Percentiles rank a stretch among this genome's conserved stretches.
Evolutionary conservation across 2,797 vertebrate species (phyloP).

Genomic region (Pseudochirops cupreus): DNA sequence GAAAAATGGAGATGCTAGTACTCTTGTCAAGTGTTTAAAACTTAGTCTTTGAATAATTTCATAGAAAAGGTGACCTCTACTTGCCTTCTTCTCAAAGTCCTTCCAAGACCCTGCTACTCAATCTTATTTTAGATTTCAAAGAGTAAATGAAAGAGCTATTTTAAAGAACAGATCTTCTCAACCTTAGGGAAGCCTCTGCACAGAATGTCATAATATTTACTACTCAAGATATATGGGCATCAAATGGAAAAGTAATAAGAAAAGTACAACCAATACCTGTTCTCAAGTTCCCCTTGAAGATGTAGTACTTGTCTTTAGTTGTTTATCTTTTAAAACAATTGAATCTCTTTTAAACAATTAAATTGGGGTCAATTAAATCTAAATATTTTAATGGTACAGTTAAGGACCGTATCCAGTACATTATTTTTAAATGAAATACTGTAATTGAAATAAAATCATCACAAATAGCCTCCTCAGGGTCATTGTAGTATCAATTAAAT

Average conservation of each 20-base stretch:
- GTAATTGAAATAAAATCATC: background rate
- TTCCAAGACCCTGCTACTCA: slow-evolving; percentile 22
- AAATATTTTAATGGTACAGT: background rate
- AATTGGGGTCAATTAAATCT: background rate
- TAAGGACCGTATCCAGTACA: background rate
- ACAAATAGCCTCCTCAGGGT: background rate
- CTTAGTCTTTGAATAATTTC: slow-evolving; percentile 30
- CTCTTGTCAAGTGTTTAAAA: slow-evolving; percentile 12
- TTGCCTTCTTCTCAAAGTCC: slow-evolving; percentile 8
- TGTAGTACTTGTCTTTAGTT: slow-evolving; percentile 22
- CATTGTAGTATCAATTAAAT: background rate
- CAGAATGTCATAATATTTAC: slow-evolving; percentile 21
- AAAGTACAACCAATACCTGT: background rate
- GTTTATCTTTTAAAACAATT: slow-evolving; percentile 17
- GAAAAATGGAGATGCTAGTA: background rate
- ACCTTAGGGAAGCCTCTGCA: background rate
- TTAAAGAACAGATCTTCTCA: slow-evolving; percentile 57
- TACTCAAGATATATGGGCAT: slow-evolving; percentile 18
- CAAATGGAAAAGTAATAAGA: slow-evolving; percentile 42
- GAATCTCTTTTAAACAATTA: slow-evolving; percentile 4
- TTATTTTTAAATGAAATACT: slow-evolving; percentile 27
- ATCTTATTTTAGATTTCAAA: slow-evolving; percentile 51
- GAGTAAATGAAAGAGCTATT: slow-evolving; percentile 46
- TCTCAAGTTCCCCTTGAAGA: slow-evolving; percentile 30
- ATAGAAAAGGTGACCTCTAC: slow-evolving; percentile 34